Base-by-base conservation (phyloP, 2,888 invertebrate species). In the Eumerus sabulonum region DNA sequence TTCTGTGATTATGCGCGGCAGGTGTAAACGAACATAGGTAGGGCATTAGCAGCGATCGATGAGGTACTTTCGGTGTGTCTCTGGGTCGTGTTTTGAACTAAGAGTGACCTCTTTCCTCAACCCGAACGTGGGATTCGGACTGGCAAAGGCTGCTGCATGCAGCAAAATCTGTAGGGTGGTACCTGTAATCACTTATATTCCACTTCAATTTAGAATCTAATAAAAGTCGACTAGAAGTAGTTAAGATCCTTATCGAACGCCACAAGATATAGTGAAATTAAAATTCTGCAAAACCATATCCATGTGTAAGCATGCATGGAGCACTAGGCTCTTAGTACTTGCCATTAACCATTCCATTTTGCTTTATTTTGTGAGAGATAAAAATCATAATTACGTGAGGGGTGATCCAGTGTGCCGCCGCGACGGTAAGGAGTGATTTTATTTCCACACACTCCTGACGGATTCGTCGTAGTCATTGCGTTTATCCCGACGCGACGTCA, bases 21-120 rank as follows among this genome's bases (percentile, higher is more conserved):
- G 77, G 73, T 77, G 77, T 72, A 67, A 57, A 59, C 17, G 16
- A 72, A 67, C 76, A 67, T 47, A 56, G 47, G 48, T 67, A 54
- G 44, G 44, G 59, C 40, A 60, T 47, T n/a, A 40, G 40, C 40
- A 40, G 40, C 3, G 12, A 9, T 27, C 40, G n/a, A 40, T 4
- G 11, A 45, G 44, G 45, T 53, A 40, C 42, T 38, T 51, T 45
- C n/a, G 44, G 27, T 38, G 38, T 19, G 35, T 12, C 13, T 7
- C 36, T 45, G 12, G 2, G 1, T 40, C 3, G 18, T 2, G 38
- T 13, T 38, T 38, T 17, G 18, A 36, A 60, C 57, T 59, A 38
- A 19, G 50, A 50, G 67, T 67, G 68, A 68, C 74, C 74, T 63
- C 68, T 45, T 68, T 67, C 0, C 3, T 60, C n/a, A 2, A 7